Base-by-base conservation (phyloP, 1,140 invertebrate genomes). In the Conopomorpha cramerella region DNA sequence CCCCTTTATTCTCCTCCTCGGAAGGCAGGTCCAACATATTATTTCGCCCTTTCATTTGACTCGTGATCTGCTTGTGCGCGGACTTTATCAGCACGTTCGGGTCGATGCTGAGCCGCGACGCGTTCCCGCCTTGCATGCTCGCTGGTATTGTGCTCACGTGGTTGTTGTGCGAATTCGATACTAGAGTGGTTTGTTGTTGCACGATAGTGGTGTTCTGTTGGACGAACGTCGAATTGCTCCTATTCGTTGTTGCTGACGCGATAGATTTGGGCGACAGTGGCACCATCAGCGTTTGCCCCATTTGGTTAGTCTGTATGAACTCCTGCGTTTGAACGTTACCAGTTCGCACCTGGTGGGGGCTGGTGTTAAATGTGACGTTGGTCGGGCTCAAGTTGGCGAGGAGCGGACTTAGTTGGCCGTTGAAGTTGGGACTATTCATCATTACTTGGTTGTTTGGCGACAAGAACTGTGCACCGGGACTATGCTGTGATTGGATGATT, bases 271-370 rank as follows among this genome's bases (percentile, higher is more conserved):
- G 86, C 3, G 84, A 84, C 29, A 89, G 81, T 8, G 89, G 85
- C 2, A 91, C 86, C 86, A 91, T 88, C 15, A 90, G 63, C 1
- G 88, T 87, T 45, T 88, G 88, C 1, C 87, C 87, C 79, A 89
- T 85, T 53, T 84, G 84, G 27, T 82, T 80, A 12, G 82, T 82
- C 41, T 88, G 86, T 8, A 88, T 85, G 51, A 84, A 89, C 36
- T 88, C 86, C 50, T 87, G 85, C 39, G 86, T 81, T 46, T 86
- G 84, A 0, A 80, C 71, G 45, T 76, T 78, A 7, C 73, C 78
- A 3, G 77, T 74, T 40, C 85, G 63, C 12, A 85, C 82, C 50
- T 84, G 79, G 28, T 62, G 79, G 1, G 72, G 68, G 36, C 79
- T 79, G 1, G 83, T 70, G 45, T 83, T 86, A 44, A 87, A 87